phyloP scores from a whole-genome alignment of 2,113 vertebrate genomes.

The Pterocles orientalis region DNA sequence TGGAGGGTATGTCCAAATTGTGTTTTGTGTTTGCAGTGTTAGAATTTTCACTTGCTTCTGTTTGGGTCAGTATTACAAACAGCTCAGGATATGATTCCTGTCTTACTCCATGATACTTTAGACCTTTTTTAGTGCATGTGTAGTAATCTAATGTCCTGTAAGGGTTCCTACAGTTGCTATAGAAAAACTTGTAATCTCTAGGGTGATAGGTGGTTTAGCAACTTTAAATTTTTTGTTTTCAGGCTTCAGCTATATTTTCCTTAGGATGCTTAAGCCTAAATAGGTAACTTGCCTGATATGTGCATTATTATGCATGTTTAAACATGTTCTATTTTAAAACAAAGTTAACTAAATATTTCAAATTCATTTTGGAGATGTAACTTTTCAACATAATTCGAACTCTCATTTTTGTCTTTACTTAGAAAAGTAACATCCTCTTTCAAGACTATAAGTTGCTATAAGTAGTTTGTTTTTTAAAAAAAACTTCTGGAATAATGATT shows the following conservation, averaged over 20 bases:
- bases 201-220: neutral
- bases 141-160: neutral
- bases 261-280: neutral
- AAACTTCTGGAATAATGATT: neutral
- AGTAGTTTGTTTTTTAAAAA: neutral
- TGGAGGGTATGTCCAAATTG: neutral
- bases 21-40: neutral
- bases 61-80: neutral
- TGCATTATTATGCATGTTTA: neutral
- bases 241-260: neutral
- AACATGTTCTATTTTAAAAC: neutral
- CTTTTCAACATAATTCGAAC: neutral
- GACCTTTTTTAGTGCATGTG: neutral
- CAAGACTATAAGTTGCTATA: neutral
- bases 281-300: neutral
- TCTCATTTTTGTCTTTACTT: neutral
- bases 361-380: neutral
- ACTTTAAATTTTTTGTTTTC: neutral
- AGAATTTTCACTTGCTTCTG: neutral
- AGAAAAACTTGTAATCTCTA: neutral
- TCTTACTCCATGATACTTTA: neutral
- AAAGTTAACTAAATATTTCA: neutral
- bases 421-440: neutral
- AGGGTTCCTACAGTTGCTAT: neutral
- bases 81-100: neutral